A percentile compares a stretch with the other conserved stretches of the same genome.
Conservation (phyloP, 2,888 invertebrate genomes). For the Netelia melanura region DNA sequence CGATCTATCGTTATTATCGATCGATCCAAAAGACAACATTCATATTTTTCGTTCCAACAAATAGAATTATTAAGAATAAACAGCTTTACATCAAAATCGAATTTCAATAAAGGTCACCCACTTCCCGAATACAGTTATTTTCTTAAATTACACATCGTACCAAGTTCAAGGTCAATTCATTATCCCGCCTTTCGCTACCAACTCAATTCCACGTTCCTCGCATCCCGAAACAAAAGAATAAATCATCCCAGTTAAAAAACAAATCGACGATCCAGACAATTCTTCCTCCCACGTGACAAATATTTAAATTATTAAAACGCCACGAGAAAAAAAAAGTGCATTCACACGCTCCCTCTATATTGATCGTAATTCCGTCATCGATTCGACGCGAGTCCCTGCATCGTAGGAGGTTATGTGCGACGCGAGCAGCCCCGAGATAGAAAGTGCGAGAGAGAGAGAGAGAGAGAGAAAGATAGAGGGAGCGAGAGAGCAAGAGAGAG, state of each 20-base stretch:
- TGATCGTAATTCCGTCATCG: slow-evolving; percentile 44
- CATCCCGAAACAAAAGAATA: not conserved
- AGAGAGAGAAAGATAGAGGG: not conserved
- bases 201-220: no score
- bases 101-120: slow-evolving; percentile 40
- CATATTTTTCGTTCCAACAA: no score
- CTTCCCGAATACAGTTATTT: not conserved
- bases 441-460: not conserved
- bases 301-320: not conserved
- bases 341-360: slow-evolving; percentile 30
- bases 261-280: not conserved
- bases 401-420: slow-evolving; percentile 25
- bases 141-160: not conserved
- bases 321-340: slow-evolving; percentile 7
- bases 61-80: no score
- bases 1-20: no score
- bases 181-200: not conserved
- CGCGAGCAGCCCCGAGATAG: not conserved
- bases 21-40: no score
- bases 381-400: slow-evolving; percentile 22
- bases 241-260: not conserved
- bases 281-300: not conserved
- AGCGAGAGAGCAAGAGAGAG: not conserved
- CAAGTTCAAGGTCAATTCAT: not conserved
- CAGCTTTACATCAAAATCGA: not conserved